These are phyloP conservation scores for Mus spretus DNA, from an alignment of 2,797 vertebrate species.

Conservation along the genomic window DNA sequence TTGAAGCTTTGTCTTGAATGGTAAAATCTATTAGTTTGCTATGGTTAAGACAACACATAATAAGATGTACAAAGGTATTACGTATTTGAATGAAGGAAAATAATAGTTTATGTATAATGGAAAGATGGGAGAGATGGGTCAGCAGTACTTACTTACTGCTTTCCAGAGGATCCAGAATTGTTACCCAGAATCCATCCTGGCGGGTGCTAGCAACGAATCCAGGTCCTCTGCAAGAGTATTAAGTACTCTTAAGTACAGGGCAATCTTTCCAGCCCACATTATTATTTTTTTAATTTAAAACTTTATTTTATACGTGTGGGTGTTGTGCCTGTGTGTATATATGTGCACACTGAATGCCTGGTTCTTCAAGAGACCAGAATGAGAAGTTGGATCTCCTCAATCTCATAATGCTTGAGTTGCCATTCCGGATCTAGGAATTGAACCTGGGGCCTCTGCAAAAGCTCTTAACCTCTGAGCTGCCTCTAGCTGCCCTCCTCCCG, in stretches of 20 bases:
- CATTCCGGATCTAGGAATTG: neutral
- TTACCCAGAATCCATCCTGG: neutral
- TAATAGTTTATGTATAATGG: neutral
- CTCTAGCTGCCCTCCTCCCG: neutral
- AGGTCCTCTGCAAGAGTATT: too few relatives aligned
- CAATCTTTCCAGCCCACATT: neutral
- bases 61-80: constrained; percentile 23
- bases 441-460: neutral
- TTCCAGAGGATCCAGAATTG: neutral
- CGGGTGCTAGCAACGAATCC: neutral
- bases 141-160: neutral
- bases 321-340: neutral
- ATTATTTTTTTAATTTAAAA: neutral
- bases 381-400: too few relatives aligned
- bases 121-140: neutral
- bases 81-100: constrained; percentile 22
- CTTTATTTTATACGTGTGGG: neutral
- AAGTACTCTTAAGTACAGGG: neutral
- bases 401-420: neutral
- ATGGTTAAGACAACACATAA: constrained; percentile 39
- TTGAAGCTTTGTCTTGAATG: constrained; percentile 44
- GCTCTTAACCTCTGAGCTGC: neutral
- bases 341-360: neutral
- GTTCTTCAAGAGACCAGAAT: neutral
- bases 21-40: constrained; percentile 37